Conservation (phyloP, 2,888 invertebrate species). For the Lasioglossum lativentre region DNA sequence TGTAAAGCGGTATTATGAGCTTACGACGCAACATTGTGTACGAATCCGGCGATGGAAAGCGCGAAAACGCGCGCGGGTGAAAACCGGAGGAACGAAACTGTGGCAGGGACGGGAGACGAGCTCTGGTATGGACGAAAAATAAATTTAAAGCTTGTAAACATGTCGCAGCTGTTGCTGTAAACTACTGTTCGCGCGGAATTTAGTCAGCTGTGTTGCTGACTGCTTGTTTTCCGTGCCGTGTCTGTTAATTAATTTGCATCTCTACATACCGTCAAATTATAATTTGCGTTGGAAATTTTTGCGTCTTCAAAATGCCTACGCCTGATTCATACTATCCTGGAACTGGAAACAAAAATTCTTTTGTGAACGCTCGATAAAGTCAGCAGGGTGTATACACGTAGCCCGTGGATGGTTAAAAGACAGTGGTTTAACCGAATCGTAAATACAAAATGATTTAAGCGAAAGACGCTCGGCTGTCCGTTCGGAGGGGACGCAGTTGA, state of each 20-base stretch:
- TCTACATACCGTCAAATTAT: conserved; percentile 18
- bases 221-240: conserved; percentile 16
- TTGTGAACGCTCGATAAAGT: background rate
- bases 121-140: conserved; percentile 46
- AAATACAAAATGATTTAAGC: conserved; percentile 35
- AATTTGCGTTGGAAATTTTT: conserved; percentile 21
- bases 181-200: conserved; percentile 17
- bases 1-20: conserved; percentile 65
- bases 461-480: background rate
- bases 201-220: conserved; percentile 23
- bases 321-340: background rate
- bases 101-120: background rate
- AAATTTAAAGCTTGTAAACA: conserved; percentile 61
- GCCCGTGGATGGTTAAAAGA: background rate
- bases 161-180: conserved; percentile 17
- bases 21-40: conserved; percentile 49
- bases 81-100: background rate
- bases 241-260: conserved; percentile 11
- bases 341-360: background rate
- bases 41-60: conserved; percentile 16
- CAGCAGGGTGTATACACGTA: background rate
- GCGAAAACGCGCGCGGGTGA: background rate
- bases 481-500: conserved; percentile 17
- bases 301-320: background rate
- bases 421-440: conserved; percentile 33